Base-by-base conservation (phyloP, 2,797 vertebrate genomes). In the Pangasius krempfi region DNA sequence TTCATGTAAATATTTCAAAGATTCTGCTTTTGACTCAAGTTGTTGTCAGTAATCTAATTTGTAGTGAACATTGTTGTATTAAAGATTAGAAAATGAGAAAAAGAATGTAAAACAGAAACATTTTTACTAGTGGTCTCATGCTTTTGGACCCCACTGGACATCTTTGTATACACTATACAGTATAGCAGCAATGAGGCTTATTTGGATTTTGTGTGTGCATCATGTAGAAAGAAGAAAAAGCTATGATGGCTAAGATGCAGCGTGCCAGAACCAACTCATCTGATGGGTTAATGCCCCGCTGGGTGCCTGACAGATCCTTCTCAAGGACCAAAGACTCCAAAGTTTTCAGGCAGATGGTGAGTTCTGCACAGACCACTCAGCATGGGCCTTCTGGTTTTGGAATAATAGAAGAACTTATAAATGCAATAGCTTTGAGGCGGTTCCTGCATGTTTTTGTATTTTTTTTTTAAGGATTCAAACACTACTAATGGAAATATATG, bases 261-360 rank as follows among this genome's bases (percentile, higher is more conserved):
- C 95, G 97, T 8, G 95, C 96, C 0, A 96, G 97, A 1, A 97
- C 97, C 91, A 98, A 97, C 94, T 98, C 98, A 56, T 94, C 91
- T 0, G 98, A 99, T 79, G 97, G 96, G 47, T 93, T 97, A 93
- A 95, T 97, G 95, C 96, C 98, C 0, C 97, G 97, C 91, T 99
- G 98, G 98, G 98, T 97, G 47, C 97, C 98, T 12, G 98, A 99
- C 90, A 97, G 98, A 83, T 95, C 97, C 64, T 98, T 97, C 94
- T 92, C 96, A 92, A 96, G 98, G 90, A 97, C 96, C 93, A 99
- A 99, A 95, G 98, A 98, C 93, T 98, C 98, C 87, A 99, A 99
- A 94, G 98, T 98, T 87, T 98, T 98, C 95, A 96, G 98, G 92
- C 97, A 98, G 96, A 99, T 99, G 98, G 98, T 99, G 93, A 97